phyloP scores from a whole-genome alignment of 2,888 invertebrate species.

The Lasioglossum marginatum region DNA sequence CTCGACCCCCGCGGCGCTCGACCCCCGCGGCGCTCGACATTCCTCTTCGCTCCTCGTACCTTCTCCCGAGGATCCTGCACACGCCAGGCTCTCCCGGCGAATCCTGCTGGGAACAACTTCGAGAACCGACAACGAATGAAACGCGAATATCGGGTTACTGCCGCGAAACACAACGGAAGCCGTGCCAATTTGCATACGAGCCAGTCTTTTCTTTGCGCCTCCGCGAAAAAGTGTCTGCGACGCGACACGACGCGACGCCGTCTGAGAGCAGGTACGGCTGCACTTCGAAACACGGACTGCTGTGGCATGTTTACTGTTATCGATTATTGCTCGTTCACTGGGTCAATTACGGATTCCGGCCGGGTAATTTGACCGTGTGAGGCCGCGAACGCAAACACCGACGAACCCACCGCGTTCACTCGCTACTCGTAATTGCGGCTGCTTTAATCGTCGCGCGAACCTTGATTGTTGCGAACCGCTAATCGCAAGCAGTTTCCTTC shows the following conservation, averaged over 20 bases:
- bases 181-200: conserved; percentile 34
- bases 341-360: conserved; percentile 57
- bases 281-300: not conserved
- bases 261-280: not conserved
- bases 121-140: conserved; percentile 49
- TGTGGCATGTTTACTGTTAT: conserved; percentile 37
- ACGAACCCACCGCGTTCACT: conserved; percentile 8
- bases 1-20: conserved; percentile 49
- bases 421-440: not conserved
- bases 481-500: not conserved
- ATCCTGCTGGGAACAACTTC: conserved; percentile 37
- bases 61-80: not conserved
- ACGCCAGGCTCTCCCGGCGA: not conserved
- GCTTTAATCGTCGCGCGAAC: conserved; percentile 2
- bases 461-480: not conserved
- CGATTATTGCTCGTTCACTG: conserved; percentile 55
- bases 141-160: conserved; percentile 47
- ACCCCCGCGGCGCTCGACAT: conserved; percentile 60
- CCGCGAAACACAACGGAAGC: conserved; percentile 24
- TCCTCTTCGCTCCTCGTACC: conserved; percentile 52
- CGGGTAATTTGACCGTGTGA: conserved; percentile 34
- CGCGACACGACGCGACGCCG: not conserved
- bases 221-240: not conserved
- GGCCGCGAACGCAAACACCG: conserved; percentile 28
- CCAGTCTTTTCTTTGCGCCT: not conserved